phyloP scores from a whole-genome alignment of 2,888 invertebrate species.

The Netelia melanura region DNA sequence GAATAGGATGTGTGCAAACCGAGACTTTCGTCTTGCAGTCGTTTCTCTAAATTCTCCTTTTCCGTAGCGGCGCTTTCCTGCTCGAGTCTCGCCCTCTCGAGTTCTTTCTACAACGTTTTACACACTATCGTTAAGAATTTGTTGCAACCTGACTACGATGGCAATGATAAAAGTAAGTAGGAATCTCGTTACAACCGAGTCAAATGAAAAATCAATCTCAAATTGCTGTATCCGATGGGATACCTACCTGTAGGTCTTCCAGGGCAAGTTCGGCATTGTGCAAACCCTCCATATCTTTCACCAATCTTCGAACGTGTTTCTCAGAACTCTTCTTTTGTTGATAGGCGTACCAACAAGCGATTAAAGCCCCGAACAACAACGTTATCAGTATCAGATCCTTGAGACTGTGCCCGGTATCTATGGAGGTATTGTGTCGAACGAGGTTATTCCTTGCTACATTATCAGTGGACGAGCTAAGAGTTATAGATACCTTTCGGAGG shows the following conservation, averaged over 20 bases:
- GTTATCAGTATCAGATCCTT: conserved; percentile 96
- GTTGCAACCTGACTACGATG: neutral
- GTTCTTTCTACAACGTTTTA: conserved; percentile 85
- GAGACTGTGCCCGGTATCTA: conserved; percentile 92
- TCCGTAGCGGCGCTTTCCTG: conserved; percentile 93
- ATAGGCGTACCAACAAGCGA: conserved; percentile 96
- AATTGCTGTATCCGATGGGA: neutral
- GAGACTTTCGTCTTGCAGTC: conserved; percentile 90
- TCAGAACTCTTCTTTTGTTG: conserved; percentile 95
- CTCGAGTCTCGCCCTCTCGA: conserved; percentile 93
- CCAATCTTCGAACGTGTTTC: conserved; percentile 95
- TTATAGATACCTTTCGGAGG: conserved; percentile 94
- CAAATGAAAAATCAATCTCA: too few species aligned
- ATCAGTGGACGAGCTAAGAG: neutral
- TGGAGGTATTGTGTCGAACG: conserved; percentile 26
- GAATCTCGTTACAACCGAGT: neutral
- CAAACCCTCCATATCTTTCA: conserved; percentile 96
- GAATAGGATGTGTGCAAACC: conserved; percentile 91
- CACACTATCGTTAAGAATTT: conserved; percentile 83
- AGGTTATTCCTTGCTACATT: conserved; percentile 37
- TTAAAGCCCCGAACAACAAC: conserved; percentile 92
- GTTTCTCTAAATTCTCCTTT: conserved; percentile 93
- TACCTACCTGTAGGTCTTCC: conserved; percentile 90
- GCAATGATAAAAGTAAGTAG: neutral
- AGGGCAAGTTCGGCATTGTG: conserved; percentile 95